Base-by-base conservation (phyloP, 2,113 vertebrate species). In the Heliornis fulica region DNA sequence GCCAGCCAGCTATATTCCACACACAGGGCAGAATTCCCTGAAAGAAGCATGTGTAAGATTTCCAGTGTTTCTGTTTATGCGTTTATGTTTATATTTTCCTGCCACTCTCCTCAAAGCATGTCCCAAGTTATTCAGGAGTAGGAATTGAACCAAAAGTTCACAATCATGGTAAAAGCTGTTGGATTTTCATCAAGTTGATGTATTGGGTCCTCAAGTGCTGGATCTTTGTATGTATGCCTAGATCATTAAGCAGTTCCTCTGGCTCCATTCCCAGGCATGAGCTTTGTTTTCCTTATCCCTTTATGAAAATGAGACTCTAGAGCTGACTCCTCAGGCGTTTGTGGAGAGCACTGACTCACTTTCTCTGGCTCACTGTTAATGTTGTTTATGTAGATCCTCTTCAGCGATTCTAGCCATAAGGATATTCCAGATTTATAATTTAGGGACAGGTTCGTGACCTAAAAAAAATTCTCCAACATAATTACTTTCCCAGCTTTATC, bases 231-330 rank as follows among this genome's bases (percentile, higher is more conserved):
- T 63, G 36, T 74, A 89, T 94, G 51, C 43, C 26, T 84, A 68
- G 41, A 87, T 78, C 34, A 63, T 41, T 75, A 75, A 91, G 57
- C 26, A 74, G 46, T 14, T 89, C 38, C 51, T 84, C 77, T 95
- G 81, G 43, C 77, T 93, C 7, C 26, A 40, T 64, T 95, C 74
- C 81, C 60, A 79, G 87, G 14, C 22, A 51, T 17, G 9, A 87
- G 57, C 38, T 94, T 84, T 91, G 19, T 60, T 95, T 75, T 94
- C 64, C 74, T 68, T 45, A 87, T 91, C 51, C 20, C 23, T 75
- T 91, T 79, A 43, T 82, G 74, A 75, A 90, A 93, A 68, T 46
- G 32, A 68, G 14, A 46, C 56, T 66, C 16, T 38, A 31, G 34
- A 60, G 43, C 74, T 87, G 60, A 38, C 20, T 75, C 26, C n/a